Percentiles rank a stretch among this genome's conserved stretches.
Conservation (phyloP, 2,113 vertebrate species). For the Carassius auratus region DNA sequence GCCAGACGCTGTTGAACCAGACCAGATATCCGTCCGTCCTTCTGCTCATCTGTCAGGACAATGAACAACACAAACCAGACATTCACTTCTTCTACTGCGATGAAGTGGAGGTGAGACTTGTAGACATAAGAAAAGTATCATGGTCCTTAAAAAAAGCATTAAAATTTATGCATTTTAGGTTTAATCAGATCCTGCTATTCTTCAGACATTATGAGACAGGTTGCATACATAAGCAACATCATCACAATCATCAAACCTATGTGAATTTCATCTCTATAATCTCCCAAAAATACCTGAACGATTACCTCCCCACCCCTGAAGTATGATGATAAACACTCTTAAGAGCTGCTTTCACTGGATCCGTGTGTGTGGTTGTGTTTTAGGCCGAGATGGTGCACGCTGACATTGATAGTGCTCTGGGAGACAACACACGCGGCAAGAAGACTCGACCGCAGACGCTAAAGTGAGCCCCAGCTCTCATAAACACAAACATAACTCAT, state of each 20-base stretch:
- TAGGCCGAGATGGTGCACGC: conserved; percentile 95
- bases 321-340: not conserved
- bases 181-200: not conserved
- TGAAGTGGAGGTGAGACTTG: conserved; percentile 85
- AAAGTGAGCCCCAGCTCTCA: conserved; percentile 79
- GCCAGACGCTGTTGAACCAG: conserved; percentile 88
- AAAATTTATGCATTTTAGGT: not conserved
- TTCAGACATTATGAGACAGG: not conserved
- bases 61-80: conserved; percentile 90
- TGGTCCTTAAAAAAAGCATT: not conserved
- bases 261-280: not conserved
- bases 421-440: conserved; percentile 88
- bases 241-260: not conserved
- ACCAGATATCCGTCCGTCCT: conserved; percentile 88
- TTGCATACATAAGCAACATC: not conserved
- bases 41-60: conserved; percentile 90
- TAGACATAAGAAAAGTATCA: not conserved
- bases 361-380: not conserved
- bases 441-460: conserved; percentile 93
- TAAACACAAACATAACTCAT: not conserved
- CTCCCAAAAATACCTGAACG: not conserved
- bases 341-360: not conserved
- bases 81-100: conserved; percentile 98
- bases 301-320: not conserved
- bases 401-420: conserved; percentile 94